Evolutionary conservation across 2,797 vertebrate species (phyloP), one percentile per base, ranked within the genome.

Genomic region (Eupleurogrammus muticus): DNA sequence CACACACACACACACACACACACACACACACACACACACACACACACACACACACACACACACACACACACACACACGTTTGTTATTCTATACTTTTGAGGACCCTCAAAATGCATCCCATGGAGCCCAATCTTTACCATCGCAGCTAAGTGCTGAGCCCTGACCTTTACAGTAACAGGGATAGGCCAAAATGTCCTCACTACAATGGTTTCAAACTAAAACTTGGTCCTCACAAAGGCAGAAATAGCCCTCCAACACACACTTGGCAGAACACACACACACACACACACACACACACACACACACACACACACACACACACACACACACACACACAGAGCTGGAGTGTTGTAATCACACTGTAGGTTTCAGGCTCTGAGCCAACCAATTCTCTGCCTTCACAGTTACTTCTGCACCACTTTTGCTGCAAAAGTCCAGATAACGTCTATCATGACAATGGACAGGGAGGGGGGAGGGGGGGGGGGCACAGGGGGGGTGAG

Each of bases 301-400:
- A 44, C 62, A 59, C 50, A 55, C 44, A 44, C 66, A 49, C 46
- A 55, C 13, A 44, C 35, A 54, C 9, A 60, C 51, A 51, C 47
- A 50, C 48, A 63, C 13, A 42, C 38, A 48, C 46, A 63, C 50
- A 40, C 10, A 46, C 34, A 68, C 19, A 24, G 23, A 64, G 51
- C 44, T 65, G 38, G 20, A 32, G 73, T 80, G 67, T 84, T 85
- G 79, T 75, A 85, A 83, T 79, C 70, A 59, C 79, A 61, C 85
- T 72, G 75, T 58, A 53, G 42, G 62, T 83, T 66, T 32, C 47
- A 58, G 80, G 80, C 82, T 71, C 28, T 3, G 54, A 78, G 81
- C 77, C 84, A 87, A 75, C 28, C 47, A 73, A 71, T 65, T 68
- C 52, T 80, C 69, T 64, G 75, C 80, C 66, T 80, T 1, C 14